Evolutionary conservation across 2,888 invertebrate genomes (phyloP), one percentile per base, ranked within the genome.

Genomic region (Cephonodes hylas): DNA sequence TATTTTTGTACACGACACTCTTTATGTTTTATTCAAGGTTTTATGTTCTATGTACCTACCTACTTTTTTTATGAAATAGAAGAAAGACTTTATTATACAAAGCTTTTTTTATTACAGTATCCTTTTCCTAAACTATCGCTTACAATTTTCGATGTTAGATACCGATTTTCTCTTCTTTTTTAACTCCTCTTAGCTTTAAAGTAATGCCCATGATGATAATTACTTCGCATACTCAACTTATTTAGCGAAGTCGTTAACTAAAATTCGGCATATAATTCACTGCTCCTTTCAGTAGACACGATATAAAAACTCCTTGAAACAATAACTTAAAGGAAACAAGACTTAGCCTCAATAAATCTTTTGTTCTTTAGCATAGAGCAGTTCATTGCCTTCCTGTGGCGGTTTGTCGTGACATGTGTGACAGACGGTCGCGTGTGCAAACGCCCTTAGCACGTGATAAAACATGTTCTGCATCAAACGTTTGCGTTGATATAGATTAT

Each of bases 361-460:
- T 8, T 38, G 20, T 58, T 23, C 22, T 44, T 46, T 34, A 10
- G 20, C 22, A 45, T 22, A 31, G 42, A n/a, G 25, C 15, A 45
- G 45, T 31, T 45, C 45, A 45, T 45, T 31, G 45, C 31, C 15
- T 27, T 34, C 45, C 27, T 18, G 25, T 27, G 8, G 27, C 60
- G 62, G 59, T 69, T 73, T 59, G 31, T 18, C 59, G 45, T 45
- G 45, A 45, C 45, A 59, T 27, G 59, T 20, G 60, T 20, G 60
- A 60, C n/a, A 20, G 23, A 58, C 45, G 45, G 34, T 73, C 72
- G 58, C 69, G 60, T 60, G 60, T 46, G 45, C 7, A 42, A 20
- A 31, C 27, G 38, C 56, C 31, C 42, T 44, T 25, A 42, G 42
- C 58, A 58, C 58, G 15, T 42, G 15, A 18, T 42, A 15, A 31